A percentile compares a stretch with the other conserved stretches of the same genome.
Evolutionary conservation across 1,140 invertebrate species (phyloP).

Genomic region (Bombus cullumanus): DNA sequence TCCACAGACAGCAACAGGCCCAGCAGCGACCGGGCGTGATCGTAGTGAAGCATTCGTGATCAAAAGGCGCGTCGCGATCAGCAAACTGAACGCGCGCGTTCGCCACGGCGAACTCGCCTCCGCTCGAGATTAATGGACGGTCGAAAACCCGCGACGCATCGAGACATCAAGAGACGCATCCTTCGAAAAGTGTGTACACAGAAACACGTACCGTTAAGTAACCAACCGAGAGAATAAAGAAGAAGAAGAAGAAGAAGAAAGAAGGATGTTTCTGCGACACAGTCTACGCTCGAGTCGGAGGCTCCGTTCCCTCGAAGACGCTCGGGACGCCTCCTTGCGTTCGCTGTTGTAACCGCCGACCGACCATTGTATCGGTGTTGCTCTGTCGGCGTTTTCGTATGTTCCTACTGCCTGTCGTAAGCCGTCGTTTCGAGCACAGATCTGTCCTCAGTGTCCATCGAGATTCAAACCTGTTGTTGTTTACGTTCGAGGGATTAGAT

Average conservation of each 20-base stretch:
- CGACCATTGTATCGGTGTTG: neutral
- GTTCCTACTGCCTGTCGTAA: slow-evolving; percentile 62
- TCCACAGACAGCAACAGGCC: slow-evolving; percentile 84
- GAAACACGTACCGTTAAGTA: neutral
- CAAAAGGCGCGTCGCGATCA: slow-evolving; percentile 66
- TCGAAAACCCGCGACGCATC: slow-evolving; percentile 26
- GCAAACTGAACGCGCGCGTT: slow-evolving; percentile 64
- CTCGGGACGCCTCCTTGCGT: slow-evolving; percentile 24
- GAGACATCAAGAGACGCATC: slow-evolving; percentile 32
- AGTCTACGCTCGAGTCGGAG: slow-evolving; percentile 23
- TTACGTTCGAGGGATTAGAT: slow-evolving; percentile 3
- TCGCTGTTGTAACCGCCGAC: slow-evolving; percentile 26
- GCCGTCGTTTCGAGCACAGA: slow-evolving; percentile 41
- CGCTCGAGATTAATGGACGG: slow-evolving; percentile 44
- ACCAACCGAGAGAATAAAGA: neutral
- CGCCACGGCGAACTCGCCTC: slow-evolving; percentile 29
- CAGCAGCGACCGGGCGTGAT: slow-evolving; percentile 93
- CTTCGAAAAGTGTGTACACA: slow-evolving; percentile 2
- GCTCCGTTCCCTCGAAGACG: slow-evolving; percentile 27
- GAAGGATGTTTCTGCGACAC: slow-evolving; percentile 17
- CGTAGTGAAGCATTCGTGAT: slow-evolving; percentile 92
- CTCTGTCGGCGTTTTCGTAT: slow-evolving; percentile 54
- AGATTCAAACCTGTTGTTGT: neutral
- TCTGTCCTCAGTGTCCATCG: neutral
- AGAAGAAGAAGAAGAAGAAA: neutral